These are phyloP conservation scores for Pampus argenteus DNA, from an alignment of 2,797 vertebrate species.

Conservation along the genomic window DNA sequence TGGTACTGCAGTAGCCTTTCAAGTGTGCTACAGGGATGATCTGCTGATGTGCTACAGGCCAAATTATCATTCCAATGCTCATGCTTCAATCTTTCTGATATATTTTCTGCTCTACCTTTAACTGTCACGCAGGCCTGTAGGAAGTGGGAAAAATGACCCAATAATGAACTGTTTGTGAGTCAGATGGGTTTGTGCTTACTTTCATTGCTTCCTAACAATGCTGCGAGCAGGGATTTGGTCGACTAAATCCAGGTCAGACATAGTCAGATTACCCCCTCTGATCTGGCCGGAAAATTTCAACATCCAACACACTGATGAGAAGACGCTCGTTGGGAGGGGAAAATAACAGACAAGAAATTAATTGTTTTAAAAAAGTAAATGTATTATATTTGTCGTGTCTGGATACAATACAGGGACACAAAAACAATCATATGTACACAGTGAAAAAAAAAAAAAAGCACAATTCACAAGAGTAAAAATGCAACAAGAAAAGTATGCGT, in stretches of 20 bases:
- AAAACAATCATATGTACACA: conserved; percentile 67
- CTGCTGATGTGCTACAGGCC: conserved; percentile 34
- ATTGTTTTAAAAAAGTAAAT: conserved; percentile 65
- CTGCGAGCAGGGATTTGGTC: conserved; percentile 61
- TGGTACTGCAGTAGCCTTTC: conserved; percentile 58
- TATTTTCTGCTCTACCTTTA: conserved; percentile 61
- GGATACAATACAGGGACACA: conserved; percentile 68
- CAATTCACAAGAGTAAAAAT: conserved; percentile 59
- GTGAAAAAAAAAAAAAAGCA: conserved; percentile 64
- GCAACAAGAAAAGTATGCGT: conserved; percentile 46
- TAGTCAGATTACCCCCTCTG: conserved; percentile 58
- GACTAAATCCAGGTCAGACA: conserved; percentile 71
- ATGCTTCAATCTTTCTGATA: conserved; percentile 32
- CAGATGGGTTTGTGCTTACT: conserved; percentile 55
- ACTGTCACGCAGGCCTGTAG: conserved; percentile 30
- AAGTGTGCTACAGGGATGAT: conserved; percentile 58
- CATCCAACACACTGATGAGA: conserved; percentile 33
- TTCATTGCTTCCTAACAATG: conserved; percentile 59
- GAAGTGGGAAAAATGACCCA: conserved; percentile 60
- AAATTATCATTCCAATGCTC: conserved; percentile 48
- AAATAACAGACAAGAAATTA: conserved; percentile 38
- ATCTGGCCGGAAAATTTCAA: conserved; percentile 53
- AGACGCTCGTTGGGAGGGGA: neutral
- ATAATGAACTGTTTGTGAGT: conserved; percentile 55
- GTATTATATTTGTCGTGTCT: conserved; percentile 71